Conservation (phyloP, 35 echinoderm and acorn worm genomes). For the Diadema setosum region DNA sequence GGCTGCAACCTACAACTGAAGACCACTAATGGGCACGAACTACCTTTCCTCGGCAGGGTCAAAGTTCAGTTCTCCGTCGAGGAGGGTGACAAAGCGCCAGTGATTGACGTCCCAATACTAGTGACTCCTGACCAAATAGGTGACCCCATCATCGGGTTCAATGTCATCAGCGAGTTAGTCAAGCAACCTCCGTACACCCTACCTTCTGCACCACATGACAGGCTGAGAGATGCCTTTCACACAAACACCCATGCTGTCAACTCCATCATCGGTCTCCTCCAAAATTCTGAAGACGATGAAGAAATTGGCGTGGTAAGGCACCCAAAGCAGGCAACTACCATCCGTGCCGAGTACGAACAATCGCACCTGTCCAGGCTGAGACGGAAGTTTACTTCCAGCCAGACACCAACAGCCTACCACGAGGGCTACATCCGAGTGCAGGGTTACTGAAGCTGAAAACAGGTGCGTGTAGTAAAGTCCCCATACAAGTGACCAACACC, state of each 20-base stretch:
- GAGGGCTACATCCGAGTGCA: neutral
- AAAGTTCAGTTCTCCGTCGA: neutral
- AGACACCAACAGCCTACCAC: neutral
- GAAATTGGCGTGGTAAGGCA: neutral
- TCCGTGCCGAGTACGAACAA: neutral
- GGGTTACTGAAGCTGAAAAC: neutral
- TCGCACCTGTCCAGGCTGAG: neutral
- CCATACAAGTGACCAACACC: neutral
- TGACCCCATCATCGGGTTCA: no score
- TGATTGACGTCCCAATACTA: neutral
- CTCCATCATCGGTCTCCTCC: neutral
- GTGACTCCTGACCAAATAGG: neutral
- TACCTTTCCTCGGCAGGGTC: conserved; percentile 35
- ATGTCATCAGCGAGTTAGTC: neutral
- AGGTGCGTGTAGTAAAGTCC: neutral
- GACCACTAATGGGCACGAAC: conserved; percentile 21
- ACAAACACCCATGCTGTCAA: neutral
- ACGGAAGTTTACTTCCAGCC: neutral
- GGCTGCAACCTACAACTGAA: neutral
- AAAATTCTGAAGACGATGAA: neutral
- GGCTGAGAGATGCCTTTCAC: neutral
- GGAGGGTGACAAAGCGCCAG: neutral
- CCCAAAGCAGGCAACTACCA: neutral
- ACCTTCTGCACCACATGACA: neutral
- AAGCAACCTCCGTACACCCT: neutral